These are phyloP conservation scores for Ceryle rudis DNA, from an alignment of 2,797 vertebrate species.

Conservation along the genomic window DNA sequence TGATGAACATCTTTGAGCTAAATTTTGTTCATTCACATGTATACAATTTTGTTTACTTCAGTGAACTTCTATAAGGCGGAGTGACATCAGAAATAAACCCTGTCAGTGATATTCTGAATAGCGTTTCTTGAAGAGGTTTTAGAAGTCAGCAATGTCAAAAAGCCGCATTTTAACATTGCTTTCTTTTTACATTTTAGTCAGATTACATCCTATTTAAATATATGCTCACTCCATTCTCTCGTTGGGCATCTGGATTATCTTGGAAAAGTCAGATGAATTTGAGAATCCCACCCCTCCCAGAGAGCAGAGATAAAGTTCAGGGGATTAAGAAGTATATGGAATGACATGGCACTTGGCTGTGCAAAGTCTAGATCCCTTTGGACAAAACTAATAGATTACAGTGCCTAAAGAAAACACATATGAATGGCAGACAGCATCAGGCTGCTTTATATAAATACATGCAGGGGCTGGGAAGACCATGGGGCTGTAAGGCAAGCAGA, in stretches of 20 bases:
- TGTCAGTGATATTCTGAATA: not conserved
- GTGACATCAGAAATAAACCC: not conserved
- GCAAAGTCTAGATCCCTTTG: not conserved
- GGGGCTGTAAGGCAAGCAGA: not conserved
- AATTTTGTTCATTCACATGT: not conserved
- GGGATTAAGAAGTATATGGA: not conserved
- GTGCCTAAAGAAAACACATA: not conserved
- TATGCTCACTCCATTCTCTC: not conserved
- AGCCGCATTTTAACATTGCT: not conserved
- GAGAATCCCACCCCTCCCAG: not conserved
- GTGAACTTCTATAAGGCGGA: not conserved
- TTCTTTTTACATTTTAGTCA: not conserved
- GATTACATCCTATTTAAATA: not conserved
- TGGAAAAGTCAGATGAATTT: not conserved
- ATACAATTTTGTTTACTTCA: not conserved
- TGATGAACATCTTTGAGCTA: not conserved
- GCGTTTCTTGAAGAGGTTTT: not conserved
- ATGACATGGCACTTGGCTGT: not conserved
- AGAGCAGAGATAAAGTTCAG: not conserved
- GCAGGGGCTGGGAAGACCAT: not conserved
- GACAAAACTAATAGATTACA: not conserved
- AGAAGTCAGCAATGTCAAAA: not conserved
- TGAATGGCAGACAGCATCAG: not conserved
- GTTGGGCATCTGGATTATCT: not conserved
- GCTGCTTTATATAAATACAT: not conserved